phyloP scores from a whole-genome alignment of 2,797 vertebrate genomes.

The Cephalopachus bancanus region DNA sequence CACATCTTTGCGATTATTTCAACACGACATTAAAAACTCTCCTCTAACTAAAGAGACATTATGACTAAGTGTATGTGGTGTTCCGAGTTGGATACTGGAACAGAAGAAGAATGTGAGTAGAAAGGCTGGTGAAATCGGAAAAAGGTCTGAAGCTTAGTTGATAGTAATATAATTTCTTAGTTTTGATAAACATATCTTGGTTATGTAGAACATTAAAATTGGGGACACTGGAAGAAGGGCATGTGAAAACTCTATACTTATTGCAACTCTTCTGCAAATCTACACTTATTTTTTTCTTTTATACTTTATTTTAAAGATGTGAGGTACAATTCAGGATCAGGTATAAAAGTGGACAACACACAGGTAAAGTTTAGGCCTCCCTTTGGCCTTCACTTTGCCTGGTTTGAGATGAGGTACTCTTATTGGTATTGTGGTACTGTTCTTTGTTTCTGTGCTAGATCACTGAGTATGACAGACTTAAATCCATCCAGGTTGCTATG shows the following conservation, averaged over 20 bases:
- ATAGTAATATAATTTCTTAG: neutral
- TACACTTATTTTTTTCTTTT: neutral
- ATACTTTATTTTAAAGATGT: too few species aligned
- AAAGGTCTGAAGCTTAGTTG: neutral
- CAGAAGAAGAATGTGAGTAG: neutral
- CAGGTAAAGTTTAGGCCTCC: too few species aligned
- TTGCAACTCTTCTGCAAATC: neutral
- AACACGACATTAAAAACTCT: neutral
- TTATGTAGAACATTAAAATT: neutral
- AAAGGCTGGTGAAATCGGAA: neutral
- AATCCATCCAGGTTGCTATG: too few species aligned
- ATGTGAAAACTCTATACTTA: neutral
- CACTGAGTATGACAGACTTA: too few species aligned
- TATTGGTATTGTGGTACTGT: too few species aligned
- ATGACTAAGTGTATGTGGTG: neutral
- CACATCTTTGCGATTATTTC: neutral
- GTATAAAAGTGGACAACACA: too few species aligned
- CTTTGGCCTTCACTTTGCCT: too few species aligned
- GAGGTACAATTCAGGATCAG: too few species aligned
- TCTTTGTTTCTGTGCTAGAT: too few species aligned
- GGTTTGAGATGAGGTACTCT: too few species aligned
- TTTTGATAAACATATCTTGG: neutral
- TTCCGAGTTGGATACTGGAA: neutral
- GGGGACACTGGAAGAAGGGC: neutral
- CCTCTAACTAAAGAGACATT: neutral